These are phyloP conservation scores for Ceraclea dissimilis DNA, from an alignment of 2,888 invertebrate species.

Conservation along the genomic window DNA sequence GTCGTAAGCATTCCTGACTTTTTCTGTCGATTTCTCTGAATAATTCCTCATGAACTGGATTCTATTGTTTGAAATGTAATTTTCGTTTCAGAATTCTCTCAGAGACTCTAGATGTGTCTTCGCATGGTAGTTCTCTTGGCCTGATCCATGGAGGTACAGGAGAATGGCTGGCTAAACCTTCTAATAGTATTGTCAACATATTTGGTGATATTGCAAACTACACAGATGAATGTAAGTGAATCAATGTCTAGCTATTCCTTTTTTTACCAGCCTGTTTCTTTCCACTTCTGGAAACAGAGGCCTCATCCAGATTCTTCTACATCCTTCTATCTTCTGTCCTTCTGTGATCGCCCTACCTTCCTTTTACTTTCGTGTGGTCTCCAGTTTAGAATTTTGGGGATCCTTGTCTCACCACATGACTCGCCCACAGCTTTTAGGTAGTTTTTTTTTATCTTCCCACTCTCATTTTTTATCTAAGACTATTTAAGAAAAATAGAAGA, in stretches of 20 bases:
- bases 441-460: too few relatives aligned
- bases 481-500: too few relatives aligned
- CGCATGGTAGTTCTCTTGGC: slow-evolving; percentile 52
- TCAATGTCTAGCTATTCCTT: not conserved
- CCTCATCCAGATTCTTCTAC: too few relatives aligned
- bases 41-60: not conserved
- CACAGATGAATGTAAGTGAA: slow-evolving; percentile 29
- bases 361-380: too few relatives aligned
- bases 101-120: slow-evolving; percentile 50
- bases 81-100: slow-evolving; percentile 43
- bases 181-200: slow-evolving; percentile 46
- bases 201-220: slow-evolving; percentile 37
- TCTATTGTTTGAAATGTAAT: too few relatives aligned
- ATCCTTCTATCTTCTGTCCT: not conserved
- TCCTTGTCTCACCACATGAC: too few relatives aligned
- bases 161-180: slow-evolving; percentile 51
- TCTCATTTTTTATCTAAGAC: too few relatives aligned
- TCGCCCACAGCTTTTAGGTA: too few relatives aligned
- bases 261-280: not conserved
- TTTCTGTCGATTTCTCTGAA: not conserved
- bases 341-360: too few relatives aligned
- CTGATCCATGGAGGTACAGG: slow-evolving; percentile 57
- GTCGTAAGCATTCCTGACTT: slow-evolving; percentile 35
- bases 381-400: too few relatives aligned
- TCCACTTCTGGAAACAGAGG: too few relatives aligned